Percentiles rank a stretch among this genome's conserved stretches.
phyloP scores from a whole-genome alignment of 2,888 invertebrate species.

The Cheilosia soror region DNA sequence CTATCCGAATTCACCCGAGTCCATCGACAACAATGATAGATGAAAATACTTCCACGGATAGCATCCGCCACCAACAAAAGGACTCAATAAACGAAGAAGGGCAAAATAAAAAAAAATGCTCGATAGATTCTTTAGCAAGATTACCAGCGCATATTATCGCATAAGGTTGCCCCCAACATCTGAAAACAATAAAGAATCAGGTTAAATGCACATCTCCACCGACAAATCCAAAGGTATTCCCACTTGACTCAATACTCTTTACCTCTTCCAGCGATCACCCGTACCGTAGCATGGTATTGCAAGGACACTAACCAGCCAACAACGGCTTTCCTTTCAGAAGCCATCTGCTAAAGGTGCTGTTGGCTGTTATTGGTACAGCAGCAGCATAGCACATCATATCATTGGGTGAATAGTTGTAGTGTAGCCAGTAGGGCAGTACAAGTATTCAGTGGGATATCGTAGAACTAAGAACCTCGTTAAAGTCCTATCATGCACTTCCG shows the following conservation, averaged over 20 bases:
- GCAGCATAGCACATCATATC: conserved; percentile 25
- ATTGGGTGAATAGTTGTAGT: conserved; percentile 39
- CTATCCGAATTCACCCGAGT: conserved; percentile 1
- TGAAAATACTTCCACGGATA: conserved; percentile 39
- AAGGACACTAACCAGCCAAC: conserved; percentile 43
- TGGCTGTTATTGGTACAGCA: conserved; percentile 41
- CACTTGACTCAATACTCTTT: conserved; percentile 61
- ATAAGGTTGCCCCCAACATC: conserved; percentile 42
- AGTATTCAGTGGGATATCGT: neutral
- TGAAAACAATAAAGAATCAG: conserved; percentile 69
- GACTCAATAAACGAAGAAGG: conserved; percentile 9
- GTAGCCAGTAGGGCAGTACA: neutral
- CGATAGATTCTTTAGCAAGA: conserved; percentile 27
- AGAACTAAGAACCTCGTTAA: conserved; percentile 72
- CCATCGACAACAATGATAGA: conserved; percentile 25
- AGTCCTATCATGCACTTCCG: conserved; percentile 74
- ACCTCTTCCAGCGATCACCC: conserved; percentile 31
- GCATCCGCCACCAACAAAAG: conserved; percentile 37
- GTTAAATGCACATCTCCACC: conserved; percentile 63
- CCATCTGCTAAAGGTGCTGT: conserved; percentile 24
- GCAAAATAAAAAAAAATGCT: neutral
- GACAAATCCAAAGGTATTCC: conserved; percentile 68
- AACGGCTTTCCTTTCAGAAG: conserved; percentile 27
- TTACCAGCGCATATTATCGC: conserved; percentile 59
- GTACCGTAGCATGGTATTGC: conserved; percentile 47